phyloP scores from a whole-genome alignment of 2,113 vertebrate genomes.

The Saccopteryx leptura region DNA sequence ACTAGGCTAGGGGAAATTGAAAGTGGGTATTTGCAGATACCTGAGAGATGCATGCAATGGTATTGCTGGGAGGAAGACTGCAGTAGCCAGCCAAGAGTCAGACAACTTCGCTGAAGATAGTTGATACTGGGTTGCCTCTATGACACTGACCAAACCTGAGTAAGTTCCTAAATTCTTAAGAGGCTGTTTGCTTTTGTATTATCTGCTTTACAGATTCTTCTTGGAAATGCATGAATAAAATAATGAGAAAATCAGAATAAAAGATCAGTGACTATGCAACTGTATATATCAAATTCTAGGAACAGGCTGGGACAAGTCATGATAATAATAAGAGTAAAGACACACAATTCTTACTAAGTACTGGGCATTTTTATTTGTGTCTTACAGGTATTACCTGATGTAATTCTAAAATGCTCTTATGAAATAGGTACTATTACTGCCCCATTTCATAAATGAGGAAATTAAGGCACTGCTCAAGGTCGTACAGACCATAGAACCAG shows the following conservation, averaged over 20 bases:
- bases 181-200: background rate
- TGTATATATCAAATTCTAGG: background rate
- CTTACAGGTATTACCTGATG: background rate
- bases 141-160: background rate
- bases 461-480: background rate
- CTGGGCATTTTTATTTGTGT: background rate
- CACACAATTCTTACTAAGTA: background rate
- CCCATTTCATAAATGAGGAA: background rate
- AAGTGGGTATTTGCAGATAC: background rate
- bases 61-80: background rate
- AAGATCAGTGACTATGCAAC: background rate
- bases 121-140: background rate
- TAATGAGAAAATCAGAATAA: background rate
- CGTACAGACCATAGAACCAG: background rate
- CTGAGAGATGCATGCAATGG: background rate
- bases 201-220: background rate
- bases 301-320: background rate
- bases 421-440: background rate
- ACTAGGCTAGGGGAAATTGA: background rate
- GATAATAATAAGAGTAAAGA: background rate
- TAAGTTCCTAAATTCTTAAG: background rate
- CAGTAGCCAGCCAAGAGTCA: background rate
- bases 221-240: constrained; percentile 13
- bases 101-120: background rate
- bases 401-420: background rate